Evolutionary conservation across 2,797 vertebrate species (phyloP).

Genomic region (Scarus forsteni): DNA sequence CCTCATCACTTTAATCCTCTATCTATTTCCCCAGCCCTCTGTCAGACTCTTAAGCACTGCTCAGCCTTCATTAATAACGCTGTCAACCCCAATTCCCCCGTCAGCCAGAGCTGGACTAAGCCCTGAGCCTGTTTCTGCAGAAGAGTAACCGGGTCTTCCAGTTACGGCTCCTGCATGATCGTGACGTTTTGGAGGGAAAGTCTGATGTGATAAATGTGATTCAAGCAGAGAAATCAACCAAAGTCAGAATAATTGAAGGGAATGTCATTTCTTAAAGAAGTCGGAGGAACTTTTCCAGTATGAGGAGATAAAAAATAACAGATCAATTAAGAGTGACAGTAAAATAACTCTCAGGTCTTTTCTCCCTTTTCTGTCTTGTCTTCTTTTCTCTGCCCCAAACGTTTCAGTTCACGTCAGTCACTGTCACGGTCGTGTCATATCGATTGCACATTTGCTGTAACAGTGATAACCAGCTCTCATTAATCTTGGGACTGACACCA

Average conservation of each 20-base stretch:
- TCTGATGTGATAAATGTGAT: neutral
- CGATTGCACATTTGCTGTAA: neutral
- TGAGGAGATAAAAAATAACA: neutral
- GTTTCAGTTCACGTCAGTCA: neutral
- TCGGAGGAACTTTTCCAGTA: neutral
- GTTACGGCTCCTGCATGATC: conserved; percentile 10
- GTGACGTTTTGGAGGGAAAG: neutral
- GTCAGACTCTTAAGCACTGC: conserved; percentile 31
- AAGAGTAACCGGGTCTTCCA: conserved; percentile 36
- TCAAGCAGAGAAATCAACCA: neutral
- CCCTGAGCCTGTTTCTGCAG: conserved; percentile 15
- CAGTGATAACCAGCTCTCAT: conserved; percentile 28
- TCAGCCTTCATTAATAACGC: conserved; percentile 49
- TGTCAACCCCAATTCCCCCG: conserved; percentile 40
- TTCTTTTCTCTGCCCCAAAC: neutral
- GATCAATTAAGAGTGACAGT: neutral
- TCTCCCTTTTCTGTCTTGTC: neutral
- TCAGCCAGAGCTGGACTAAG: conserved; percentile 18
- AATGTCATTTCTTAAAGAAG: neutral
- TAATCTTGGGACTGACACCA: conserved; percentile 35
- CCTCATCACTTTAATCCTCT: conserved; percentile 23
- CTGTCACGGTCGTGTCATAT: neutral
- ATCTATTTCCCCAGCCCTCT: conserved; percentile 20
- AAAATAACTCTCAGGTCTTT: neutral
- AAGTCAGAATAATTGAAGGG: conserved; percentile 18